These are phyloP conservation scores for Cephus nigrinus DNA, from an alignment of 2,888 invertebrate species.

Conservation along the genomic window DNA sequence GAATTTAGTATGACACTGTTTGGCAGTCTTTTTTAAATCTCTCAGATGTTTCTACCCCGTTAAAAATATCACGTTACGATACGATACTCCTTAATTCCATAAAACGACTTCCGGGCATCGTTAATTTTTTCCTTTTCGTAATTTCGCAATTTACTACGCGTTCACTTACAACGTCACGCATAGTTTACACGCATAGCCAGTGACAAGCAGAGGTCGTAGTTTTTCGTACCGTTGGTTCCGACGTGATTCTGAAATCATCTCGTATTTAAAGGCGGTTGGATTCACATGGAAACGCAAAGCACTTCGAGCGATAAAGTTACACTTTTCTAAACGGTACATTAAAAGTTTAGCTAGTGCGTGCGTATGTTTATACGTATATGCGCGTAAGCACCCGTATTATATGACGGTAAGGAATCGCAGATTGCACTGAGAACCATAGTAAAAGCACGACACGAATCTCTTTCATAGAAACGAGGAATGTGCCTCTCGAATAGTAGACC, in stretches of 20 bases:
- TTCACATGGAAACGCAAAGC: background rate
- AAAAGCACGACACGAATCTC: background rate
- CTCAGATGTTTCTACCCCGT: background rate
- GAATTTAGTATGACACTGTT: background rate
- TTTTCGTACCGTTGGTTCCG: background rate
- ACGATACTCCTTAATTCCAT: conserved; percentile 36
- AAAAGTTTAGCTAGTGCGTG: background rate
- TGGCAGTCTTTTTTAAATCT: background rate
- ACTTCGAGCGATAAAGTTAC: background rate
- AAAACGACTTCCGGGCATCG: conserved; percentile 35
- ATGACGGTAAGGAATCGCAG: background rate
- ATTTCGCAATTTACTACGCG: background rate
- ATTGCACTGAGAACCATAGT: background rate
- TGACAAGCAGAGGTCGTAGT: background rate
- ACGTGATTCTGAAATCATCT: background rate
- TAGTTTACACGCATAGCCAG: background rate
- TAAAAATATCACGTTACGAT: conserved; percentile 32
- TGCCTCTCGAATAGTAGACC: conserved; percentile 16
- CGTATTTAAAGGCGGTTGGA: background rate
- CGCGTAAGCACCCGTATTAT: background rate
- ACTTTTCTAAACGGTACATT: background rate
- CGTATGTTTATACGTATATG: background rate
- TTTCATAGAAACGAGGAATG: background rate
- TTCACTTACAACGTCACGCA: background rate
- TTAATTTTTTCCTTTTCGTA: background rate